Base-by-base conservation (phyloP, 2,113 vertebrate genomes). In the Oreochromis niloticus region DNA sequence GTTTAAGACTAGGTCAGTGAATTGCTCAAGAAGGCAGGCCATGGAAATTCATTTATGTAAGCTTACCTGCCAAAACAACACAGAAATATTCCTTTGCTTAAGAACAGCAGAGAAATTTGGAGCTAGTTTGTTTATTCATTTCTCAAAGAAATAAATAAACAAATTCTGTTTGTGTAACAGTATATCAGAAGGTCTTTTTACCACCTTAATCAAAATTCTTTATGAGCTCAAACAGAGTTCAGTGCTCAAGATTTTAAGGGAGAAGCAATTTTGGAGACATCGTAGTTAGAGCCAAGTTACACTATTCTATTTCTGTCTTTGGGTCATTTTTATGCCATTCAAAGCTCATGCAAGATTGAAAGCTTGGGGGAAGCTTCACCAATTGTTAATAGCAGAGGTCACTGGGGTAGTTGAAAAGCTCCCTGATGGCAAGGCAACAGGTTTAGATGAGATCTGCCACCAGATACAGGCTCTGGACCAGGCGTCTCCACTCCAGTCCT, bases 301-400 rank as follows among this genome's bases (percentile, higher is more conserved):
- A 63, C 9, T 19, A 30, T 63, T 63, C 59, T 0, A 36, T 0
- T 68, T 68, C 34, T 22, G 63, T 41, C 34, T 68, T 68, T 41
- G 19, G 63, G 63, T 68, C 5, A 41, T 68, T 68, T 22, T 68
- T 68, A 2, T 68, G 34, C 19, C 10, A 66, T 66, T 66, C 19
- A 61, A 61, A 61, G 59, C 5, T 61, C 16, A 1, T 0, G 61
- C 16, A 36, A 36, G 0, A 36, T 66, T 66, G 17, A 66, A 66
- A 36, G 0, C 61, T 0, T 36, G 16, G 61, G 32, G 61, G 32
- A 63, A 66, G 9, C 10, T 5, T 66, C 61, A 66, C 61, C 17
- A 66, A n/a, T 66, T 66, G 32, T 63, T 0, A 12, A 36, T 39
- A n/a, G 61, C 61, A 66, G 2, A n/a, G 2, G 61, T n/a, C 61